These are phyloP conservation scores for Criorhina ranunculi DNA, from an alignment of 2,888 invertebrate genomes.

Conservation along the genomic window DNA sequence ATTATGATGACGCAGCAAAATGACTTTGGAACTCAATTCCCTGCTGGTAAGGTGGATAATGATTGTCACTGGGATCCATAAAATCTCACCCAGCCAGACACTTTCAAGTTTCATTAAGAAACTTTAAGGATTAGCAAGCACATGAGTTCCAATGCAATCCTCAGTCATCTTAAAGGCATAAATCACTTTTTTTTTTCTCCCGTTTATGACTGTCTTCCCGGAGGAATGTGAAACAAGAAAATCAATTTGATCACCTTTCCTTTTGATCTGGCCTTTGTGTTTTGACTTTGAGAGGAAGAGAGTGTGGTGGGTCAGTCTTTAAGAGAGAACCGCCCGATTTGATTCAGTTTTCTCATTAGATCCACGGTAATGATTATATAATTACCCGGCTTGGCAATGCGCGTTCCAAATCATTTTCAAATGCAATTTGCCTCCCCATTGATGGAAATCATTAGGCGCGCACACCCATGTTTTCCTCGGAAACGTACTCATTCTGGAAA, in stretches of 20 bases:
- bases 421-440: conserved; percentile 66
- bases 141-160: conserved; percentile 2
- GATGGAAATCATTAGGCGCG: conserved; percentile 59
- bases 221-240: neutral
- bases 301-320: neutral
- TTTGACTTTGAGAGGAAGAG: neutral
- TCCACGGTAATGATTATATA: conserved; percentile 66
- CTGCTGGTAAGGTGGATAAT: conserved; percentile 40
- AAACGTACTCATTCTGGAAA: conserved; percentile 16
- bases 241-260: conserved; percentile 38
- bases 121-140: neutral
- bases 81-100: neutral
- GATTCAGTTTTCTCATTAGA: conserved; percentile 44
- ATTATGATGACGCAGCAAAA: conserved; percentile 52
- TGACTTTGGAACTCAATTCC: conserved; percentile 32
- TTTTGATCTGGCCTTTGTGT: neutral
- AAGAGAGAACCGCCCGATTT: conserved; percentile 11
- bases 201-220: conserved; percentile 20
- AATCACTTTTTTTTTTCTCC: conserved; percentile 50
- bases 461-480: conserved; percentile 33
- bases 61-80: conserved; percentile 23
- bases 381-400: conserved; percentile 35
- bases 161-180: conserved; percentile 17
- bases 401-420: conserved; percentile 56
- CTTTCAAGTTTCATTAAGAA: conserved; percentile 16